phyloP scores from a whole-genome alignment of 1,140 invertebrate genomes.

The Fopius arisanus region DNA sequence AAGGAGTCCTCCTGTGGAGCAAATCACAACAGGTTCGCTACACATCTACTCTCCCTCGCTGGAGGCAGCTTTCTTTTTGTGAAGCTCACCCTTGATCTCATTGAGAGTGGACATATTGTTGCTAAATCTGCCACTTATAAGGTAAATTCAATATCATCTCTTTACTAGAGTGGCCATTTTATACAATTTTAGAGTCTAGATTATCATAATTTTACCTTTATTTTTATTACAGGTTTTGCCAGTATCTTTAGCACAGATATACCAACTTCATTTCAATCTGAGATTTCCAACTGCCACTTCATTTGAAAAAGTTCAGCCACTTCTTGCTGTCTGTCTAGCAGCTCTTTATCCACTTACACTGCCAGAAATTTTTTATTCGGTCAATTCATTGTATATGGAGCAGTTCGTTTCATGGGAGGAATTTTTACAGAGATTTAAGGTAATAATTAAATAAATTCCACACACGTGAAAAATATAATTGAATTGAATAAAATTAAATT shows the following conservation, averaged over 20 bases:
- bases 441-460: too few species aligned
- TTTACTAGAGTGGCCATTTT: too few species aligned
- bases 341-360: constrained; percentile 89
- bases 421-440: constrained; percentile 85
- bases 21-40: constrained; percentile 80
- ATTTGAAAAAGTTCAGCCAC: constrained; percentile 86
- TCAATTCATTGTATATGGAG: constrained; percentile 83
- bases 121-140: constrained; percentile 93
- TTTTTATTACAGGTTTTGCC: constrained; percentile 71
- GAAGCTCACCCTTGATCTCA: constrained; percentile 91
- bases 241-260: constrained; percentile 91
- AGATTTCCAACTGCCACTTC: constrained; percentile 88
- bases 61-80: constrained; percentile 91
- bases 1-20: constrained; percentile 70
- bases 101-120: constrained; percentile 91
- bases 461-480: neutral
- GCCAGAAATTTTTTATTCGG: constrained; percentile 92
- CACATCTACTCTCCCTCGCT: constrained; percentile 83
- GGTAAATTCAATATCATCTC: constrained; percentile 67
- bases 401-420: constrained; percentile 87
- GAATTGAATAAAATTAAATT: neutral
- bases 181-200: neutral
- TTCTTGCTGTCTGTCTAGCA: constrained; percentile 89
- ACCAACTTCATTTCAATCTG: constrained; percentile 91
- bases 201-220: neutral